phyloP scores from a whole-genome alignment of 2,797 vertebrate species.

The Mormyrops boulengeri region DNA sequence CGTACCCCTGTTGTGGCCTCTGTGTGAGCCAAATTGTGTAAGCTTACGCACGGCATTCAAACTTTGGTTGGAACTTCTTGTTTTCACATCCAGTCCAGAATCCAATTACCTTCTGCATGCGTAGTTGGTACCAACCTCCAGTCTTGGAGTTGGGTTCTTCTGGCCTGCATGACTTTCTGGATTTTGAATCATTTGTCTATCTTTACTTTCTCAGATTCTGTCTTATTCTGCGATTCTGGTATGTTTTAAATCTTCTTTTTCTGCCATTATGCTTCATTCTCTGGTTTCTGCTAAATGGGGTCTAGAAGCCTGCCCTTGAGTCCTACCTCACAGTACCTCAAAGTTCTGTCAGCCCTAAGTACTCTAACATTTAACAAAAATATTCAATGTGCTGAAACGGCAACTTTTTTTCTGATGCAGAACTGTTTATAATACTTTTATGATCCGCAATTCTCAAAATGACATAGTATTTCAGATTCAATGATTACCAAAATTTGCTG shows the following conservation, averaged over 20 bases:
- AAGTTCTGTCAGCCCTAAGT: not conserved
- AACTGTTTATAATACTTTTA: not conserved
- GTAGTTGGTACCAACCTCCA: not conserved
- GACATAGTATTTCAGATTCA: not conserved
- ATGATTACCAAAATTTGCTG: not conserved
- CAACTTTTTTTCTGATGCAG: not conserved
- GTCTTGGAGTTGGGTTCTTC: not conserved
- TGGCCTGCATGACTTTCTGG: not conserved
- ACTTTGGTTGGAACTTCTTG: not conserved
- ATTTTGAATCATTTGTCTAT: not conserved
- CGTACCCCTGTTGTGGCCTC: not conserved
- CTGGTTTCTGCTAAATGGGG: not conserved
- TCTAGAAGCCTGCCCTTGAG: not conserved
- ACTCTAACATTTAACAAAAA: not conserved
- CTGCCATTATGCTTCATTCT: not conserved
- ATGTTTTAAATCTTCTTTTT: not conserved
- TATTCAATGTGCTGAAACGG: not conserved
- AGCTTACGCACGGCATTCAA: not conserved
- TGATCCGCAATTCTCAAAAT: not conserved
- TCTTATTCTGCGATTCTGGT: not conserved
- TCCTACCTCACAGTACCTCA: not conserved
- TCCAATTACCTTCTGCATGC: not conserved
- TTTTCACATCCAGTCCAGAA: not conserved
- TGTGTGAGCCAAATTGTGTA: not conserved
- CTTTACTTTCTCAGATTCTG: not conserved